phyloP scores from a whole-genome alignment of 1,140 invertebrate species.

The Fopius arisanus region DNA sequence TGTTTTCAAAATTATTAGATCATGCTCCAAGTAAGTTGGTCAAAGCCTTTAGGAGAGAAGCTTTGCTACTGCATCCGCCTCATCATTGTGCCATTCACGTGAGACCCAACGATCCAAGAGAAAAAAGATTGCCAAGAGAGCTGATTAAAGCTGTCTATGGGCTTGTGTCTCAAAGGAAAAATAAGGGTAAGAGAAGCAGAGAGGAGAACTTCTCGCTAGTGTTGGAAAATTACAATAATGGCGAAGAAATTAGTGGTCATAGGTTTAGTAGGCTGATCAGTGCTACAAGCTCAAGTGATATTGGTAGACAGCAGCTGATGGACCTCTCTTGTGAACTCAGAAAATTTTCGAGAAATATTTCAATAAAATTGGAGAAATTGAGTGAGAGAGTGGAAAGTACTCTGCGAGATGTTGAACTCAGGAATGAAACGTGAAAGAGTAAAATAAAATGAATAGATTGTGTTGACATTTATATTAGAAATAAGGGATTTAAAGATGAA shows the following conservation, averaged over 20 bases:
- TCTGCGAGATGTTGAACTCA: constrained; percentile 41
- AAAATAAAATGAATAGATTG: background rate
- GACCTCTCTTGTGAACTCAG: constrained; percentile 51
- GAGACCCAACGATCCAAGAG: constrained; percentile 80
- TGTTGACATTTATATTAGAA: background rate
- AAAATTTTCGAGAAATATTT: constrained; percentile 49
- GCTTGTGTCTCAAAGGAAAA: constrained; percentile 74
- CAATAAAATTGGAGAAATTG: constrained; percentile 44
- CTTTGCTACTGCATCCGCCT: constrained; percentile 75
- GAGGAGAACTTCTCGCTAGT: background rate
- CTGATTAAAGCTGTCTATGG: constrained; percentile 76
- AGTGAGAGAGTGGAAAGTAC: constrained; percentile 47
- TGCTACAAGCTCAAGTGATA: constrained; percentile 40
- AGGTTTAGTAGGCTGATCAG: constrained; percentile 48
- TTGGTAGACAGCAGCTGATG: constrained; percentile 43
- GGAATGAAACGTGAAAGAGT: constrained; percentile 10
- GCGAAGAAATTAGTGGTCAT: constrained; percentile 16
- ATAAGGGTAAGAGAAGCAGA: constrained; percentile 33
- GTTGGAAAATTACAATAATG: background rate
- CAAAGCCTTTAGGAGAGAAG: constrained; percentile 71
- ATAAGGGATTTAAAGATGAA: too few species aligned
- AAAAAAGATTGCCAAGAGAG: constrained; percentile 78
- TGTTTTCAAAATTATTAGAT: constrained; percentile 78
- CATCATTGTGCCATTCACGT: constrained; percentile 76
- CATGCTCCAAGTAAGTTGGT: constrained; percentile 73